Evolutionary conservation across 2,113 vertebrate genomes (phyloP).

Genomic region (Podilymbus podiceps): DNA sequence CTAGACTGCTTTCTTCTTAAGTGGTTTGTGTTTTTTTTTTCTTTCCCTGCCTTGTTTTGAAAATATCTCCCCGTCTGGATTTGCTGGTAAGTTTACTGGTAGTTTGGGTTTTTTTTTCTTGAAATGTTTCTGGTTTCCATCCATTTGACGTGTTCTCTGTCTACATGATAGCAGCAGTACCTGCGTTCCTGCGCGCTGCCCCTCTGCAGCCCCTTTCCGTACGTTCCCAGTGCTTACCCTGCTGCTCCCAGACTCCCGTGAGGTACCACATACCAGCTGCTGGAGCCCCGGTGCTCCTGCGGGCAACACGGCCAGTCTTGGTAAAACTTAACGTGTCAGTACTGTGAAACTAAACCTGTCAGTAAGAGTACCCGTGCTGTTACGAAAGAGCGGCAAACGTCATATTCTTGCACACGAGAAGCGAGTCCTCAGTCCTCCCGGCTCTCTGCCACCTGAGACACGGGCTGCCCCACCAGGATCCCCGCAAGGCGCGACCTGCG

Average conservation of each 20-base stretch:
- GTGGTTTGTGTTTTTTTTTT: too few relatives aligned
- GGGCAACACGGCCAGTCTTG: fast-evolving
- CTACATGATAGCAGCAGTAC: background rate
- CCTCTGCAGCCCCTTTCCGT: background rate
- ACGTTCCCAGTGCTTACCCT: background rate
- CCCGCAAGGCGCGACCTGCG: too few relatives aligned
- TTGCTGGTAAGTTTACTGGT: background rate
- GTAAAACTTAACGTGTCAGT: background rate
- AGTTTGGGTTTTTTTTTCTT: background rate
- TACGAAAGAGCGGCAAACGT: background rate
- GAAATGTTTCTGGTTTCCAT: background rate
- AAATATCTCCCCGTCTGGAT: background rate
- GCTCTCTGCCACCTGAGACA: fast-evolving
- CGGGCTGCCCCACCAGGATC: background rate
- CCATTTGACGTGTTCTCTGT: background rate
- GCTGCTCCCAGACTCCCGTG: background rate
- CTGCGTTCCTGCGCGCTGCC: background rate
- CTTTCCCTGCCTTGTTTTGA: background rate
- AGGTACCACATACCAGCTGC: background rate
- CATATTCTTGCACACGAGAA: background rate
- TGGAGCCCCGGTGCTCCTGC: background rate
- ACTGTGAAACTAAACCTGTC: too few relatives aligned
- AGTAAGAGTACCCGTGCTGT: too few relatives aligned
- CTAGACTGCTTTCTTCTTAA: background rate
- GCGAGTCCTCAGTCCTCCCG: fast-evolving